Evolutionary conservation across 1,140 invertebrate genomes (phyloP).

Genomic region (Drosophila orosa): DNA sequence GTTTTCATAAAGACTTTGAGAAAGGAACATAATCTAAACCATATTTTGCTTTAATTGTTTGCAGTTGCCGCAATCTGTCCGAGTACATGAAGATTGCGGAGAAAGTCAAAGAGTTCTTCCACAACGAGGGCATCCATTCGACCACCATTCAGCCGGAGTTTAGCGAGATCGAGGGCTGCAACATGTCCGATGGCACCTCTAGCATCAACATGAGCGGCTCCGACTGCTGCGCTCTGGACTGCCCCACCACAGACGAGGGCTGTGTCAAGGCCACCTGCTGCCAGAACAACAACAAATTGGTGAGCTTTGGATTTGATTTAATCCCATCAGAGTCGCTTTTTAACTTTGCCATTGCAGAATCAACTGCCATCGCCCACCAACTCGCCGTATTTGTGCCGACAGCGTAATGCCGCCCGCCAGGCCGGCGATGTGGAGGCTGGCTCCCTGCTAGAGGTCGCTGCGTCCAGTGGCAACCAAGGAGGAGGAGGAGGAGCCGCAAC

Average conservation of each 20-base stretch:
- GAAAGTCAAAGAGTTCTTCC: constrained; percentile 97
- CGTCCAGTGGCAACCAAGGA: constrained; percentile 37
- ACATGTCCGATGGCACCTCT: constrained; percentile 81
- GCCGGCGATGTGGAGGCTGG: constrained; percentile 80
- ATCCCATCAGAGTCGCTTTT: neutral
- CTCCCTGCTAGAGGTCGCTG: constrained; percentile 67
- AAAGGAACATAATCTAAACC: neutral
- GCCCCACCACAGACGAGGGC: constrained; percentile 92
- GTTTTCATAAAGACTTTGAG: neutral
- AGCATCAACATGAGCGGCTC: constrained; percentile 84
- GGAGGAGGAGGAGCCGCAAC: constrained; percentile 18
- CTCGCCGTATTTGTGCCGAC: constrained; percentile 91
- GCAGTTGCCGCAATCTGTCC: constrained; percentile 93
- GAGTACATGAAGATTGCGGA: constrained; percentile 97
- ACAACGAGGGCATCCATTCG: constrained; percentile 92
- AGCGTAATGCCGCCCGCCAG: constrained; percentile 87
- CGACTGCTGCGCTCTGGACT: constrained; percentile 92
- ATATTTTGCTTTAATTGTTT: neutral
- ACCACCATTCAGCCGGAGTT: constrained; percentile 98
- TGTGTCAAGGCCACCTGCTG: constrained; percentile 94
- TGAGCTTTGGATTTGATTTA: constrained; percentile 13
- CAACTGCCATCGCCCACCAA: constrained; percentile 90
- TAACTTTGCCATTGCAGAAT: constrained; percentile 84
- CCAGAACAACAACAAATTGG: constrained; percentile 84
- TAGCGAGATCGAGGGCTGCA: constrained; percentile 87